Percentiles rank a stretch among this genome's conserved stretches.
Evolutionary conservation across 2,797 vertebrate genomes (phyloP).

Genomic region (Geotrypetes seraphini): DNA sequence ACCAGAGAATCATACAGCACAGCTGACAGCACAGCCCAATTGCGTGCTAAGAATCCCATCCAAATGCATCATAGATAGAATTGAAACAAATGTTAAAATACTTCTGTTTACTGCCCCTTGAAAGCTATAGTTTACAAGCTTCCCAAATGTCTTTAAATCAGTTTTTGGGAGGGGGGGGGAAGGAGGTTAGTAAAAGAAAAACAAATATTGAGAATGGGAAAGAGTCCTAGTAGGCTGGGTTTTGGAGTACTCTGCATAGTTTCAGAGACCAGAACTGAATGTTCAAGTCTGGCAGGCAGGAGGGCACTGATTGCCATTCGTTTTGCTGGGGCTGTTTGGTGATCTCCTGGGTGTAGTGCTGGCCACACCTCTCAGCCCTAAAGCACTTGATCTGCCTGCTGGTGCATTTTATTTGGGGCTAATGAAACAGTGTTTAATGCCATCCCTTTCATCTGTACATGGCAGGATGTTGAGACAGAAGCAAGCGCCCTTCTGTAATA

Average conservation of each 20-base stretch:
- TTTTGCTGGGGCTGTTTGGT: conserved; percentile 59
- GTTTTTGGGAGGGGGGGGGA: not conserved
- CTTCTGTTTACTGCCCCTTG: not conserved
- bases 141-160: not conserved
- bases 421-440: conserved; percentile 64
- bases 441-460: conserved; percentile 59
- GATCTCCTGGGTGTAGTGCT: conserved; percentile 54
- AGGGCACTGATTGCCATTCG: conserved; percentile 60
- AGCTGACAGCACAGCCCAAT: conserved; percentile 3
- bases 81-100: conserved; percentile 8
- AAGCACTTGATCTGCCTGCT: conserved; percentile 61
- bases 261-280: conserved; percentile 41
- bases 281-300: conserved; percentile 52
- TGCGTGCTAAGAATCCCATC: not conserved
- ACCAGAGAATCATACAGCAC: not conserved
- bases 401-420: conserved; percentile 51
- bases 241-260: conserved; percentile 44
- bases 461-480: conserved; percentile 62
- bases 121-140: not conserved
- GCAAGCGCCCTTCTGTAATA: conserved; percentile 52
- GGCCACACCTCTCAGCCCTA: conserved; percentile 57
- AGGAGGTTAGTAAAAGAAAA: conserved; percentile 15
- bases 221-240: conserved; percentile 24
- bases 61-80: conserved; percentile 1
- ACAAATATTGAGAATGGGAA: not conserved